These are phyloP conservation scores for Ischnus inquisitorius DNA, from an alignment of 2,888 invertebrate species.

Conservation along the genomic window DNA sequence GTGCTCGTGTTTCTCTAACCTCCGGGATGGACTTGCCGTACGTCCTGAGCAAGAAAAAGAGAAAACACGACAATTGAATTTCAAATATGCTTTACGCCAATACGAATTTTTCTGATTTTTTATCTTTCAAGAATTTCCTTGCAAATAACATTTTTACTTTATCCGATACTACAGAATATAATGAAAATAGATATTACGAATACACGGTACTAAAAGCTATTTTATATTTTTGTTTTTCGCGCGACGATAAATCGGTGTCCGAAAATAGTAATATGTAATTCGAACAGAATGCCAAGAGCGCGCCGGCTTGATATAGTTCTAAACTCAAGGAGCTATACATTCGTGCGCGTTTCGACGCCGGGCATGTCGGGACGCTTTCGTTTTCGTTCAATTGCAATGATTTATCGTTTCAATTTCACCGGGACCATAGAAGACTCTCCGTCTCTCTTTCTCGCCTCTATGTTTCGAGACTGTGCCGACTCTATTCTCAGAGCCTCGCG, in stretches of 20 bases:
- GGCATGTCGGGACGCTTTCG: conserved; percentile 3
- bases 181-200: too few species aligned
- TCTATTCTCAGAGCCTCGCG: conserved; percentile 60
- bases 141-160: not conserved
- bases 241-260: too few species aligned
- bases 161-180: too few species aligned
- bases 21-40: conserved; percentile 75
- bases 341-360: conserved; percentile 38
- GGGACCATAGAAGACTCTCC: conserved; percentile 24
- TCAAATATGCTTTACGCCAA: not conserved
- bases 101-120: too few species aligned
- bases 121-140: not conserved
- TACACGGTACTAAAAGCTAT: too few species aligned
- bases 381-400: conserved; percentile 64
- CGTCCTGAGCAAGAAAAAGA: conserved; percentile 73
- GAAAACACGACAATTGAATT: conserved; percentile 37
- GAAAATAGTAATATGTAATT: too few species aligned
- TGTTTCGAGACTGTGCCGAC: conserved; percentile 29
- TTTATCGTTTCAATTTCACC: conserved; percentile 57
- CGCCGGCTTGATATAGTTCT: too few species aligned
- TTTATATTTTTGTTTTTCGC: too few species aligned
- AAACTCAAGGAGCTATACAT: too few species aligned
- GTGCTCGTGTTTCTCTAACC: conserved; percentile 77
- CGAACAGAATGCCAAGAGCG: too few species aligned
- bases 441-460: not conserved